These are phyloP conservation scores for Agonopterix heracliana DNA, from an alignment of 2,888 invertebrate species.

Conservation along the genomic window DNA sequence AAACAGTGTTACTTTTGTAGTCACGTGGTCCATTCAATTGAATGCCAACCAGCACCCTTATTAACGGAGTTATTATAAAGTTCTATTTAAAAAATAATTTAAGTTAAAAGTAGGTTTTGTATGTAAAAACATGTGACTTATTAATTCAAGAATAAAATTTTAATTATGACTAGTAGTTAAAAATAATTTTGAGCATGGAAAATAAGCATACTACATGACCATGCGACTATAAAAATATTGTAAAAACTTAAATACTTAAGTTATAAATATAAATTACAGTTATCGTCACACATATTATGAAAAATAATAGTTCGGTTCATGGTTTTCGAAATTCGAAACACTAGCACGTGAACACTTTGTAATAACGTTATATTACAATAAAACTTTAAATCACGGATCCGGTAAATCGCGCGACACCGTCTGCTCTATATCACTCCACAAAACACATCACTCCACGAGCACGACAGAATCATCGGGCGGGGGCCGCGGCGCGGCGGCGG, in stretches of 20 bases:
- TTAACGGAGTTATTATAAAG: constrained; percentile 16
- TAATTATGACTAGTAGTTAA: constrained; percentile 73
- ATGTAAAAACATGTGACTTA: constrained; percentile 41
- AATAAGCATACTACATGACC: constrained; percentile 67
- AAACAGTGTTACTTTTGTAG: constrained; percentile 42
- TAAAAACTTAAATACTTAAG: constrained; percentile 52
- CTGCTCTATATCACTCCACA: constrained; percentile 15
- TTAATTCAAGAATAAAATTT: constrained; percentile 51
- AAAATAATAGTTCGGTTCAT: constrained; percentile 25
- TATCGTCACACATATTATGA: constrained; percentile 47
- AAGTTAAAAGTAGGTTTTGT: constrained; percentile 37
- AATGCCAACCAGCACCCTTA: constrained; percentile 54
- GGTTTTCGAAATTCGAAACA: constrained; percentile 25
- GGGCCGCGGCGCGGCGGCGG: constrained; percentile 13
- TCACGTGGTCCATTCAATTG: constrained; percentile 40
- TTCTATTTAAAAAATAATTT: constrained; percentile 39
- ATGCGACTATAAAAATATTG: constrained; percentile 70
- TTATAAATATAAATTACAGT: constrained; percentile 65
- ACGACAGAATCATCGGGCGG: constrained; percentile 25
- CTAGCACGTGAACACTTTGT: constrained; percentile 35
- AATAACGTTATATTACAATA: constrained; percentile 8
- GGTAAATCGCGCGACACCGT: constrained; percentile 6
- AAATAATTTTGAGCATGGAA: constrained; percentile 74
- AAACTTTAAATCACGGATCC: constrained; percentile 1
- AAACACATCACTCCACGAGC: constrained; percentile 30